Conservation (phyloP, 2,888 invertebrate genomes). For the Hymenopus coronatus region DNA sequence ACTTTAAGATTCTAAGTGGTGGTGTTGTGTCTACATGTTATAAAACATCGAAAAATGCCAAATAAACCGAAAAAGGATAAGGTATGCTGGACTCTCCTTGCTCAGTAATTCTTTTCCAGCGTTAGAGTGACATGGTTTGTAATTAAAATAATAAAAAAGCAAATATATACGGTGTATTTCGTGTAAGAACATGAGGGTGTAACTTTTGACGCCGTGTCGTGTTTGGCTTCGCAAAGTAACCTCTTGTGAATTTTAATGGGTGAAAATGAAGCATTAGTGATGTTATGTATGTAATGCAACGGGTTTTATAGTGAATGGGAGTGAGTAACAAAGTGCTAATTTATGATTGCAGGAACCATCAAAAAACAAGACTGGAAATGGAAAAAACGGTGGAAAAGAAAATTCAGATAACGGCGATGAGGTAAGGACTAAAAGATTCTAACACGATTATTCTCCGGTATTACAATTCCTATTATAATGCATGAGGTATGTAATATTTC, state of each 20-base stretch:
- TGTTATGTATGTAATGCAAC: background rate
- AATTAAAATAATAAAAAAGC: background rate
- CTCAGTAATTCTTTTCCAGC: background rate
- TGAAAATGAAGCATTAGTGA: background rate
- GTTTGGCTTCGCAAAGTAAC: slow-evolving; percentile 24
- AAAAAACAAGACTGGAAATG: slow-evolving; percentile 42
- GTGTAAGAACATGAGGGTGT: slow-evolving; percentile 37
- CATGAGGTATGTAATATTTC: too few species aligned
- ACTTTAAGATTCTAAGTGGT: slow-evolving; percentile 27
- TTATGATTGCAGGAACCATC: slow-evolving; percentile 44
- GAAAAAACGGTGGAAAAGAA: slow-evolving; percentile 48
- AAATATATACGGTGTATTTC: background rate
- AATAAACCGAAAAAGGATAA: slow-evolving; percentile 45
- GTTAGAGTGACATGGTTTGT: background rate
- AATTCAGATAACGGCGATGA: slow-evolving; percentile 44
- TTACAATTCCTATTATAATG: background rate
- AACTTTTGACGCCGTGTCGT: slow-evolving; percentile 36
- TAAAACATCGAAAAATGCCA: slow-evolving; percentile 40
- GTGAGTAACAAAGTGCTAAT: background rate
- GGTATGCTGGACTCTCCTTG: slow-evolving; percentile 39
- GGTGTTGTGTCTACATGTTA: slow-evolving; percentile 27
- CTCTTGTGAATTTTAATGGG: background rate
- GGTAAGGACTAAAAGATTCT: slow-evolving; percentile 39
- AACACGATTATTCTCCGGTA: background rate
- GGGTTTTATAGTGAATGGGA: background rate